phyloP scores from a whole-genome alignment of 2,113 vertebrate genomes.

The Hypanus sabinus region DNA sequence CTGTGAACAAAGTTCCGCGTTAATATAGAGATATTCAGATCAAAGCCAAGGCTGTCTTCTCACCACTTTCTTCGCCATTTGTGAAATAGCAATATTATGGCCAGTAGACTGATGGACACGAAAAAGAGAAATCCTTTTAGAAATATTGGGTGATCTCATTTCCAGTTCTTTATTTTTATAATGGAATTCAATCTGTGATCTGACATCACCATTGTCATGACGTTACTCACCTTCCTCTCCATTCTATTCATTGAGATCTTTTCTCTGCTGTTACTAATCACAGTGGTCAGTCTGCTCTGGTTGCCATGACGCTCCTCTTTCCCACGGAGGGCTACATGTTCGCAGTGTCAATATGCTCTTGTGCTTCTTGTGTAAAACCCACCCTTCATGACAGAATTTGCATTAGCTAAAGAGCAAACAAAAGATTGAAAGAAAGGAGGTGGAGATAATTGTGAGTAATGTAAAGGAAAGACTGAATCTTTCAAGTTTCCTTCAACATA shows the following conservation, averaged over 20 bases:
- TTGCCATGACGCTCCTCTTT: conserved; percentile 20
- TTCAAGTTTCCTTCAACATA: neutral
- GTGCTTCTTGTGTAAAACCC: conserved; percentile 17
- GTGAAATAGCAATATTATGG: neutral
- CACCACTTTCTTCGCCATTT: neutral
- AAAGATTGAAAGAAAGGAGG: conserved; percentile 3
- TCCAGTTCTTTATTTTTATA: neutral
- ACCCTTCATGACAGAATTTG: conserved; percentile 19
- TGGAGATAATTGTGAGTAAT: neutral
- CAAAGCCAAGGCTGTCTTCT: no score
- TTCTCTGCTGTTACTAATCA: conserved; percentile 17
- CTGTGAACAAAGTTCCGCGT: neutral
- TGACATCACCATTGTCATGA: conserved; percentile 17
- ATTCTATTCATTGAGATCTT: conserved; percentile 16
- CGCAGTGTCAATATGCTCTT: conserved; percentile 28
- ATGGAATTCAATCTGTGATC: neutral
- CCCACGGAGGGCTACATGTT: conserved; percentile 13
- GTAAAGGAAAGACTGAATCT: neutral
- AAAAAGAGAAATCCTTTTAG: neutral
- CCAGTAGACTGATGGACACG: no score
- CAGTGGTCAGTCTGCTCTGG: conserved; percentile 13
- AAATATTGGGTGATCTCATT: neutral
- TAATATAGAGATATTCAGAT: neutral
- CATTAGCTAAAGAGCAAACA: neutral
- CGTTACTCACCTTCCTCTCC: conserved; percentile 23